A percentile compares a stretch with the other conserved stretches of the same genome.
These are phyloP conservation scores for Thecophora atra DNA, from an alignment of 2,888 invertebrate species.

Conservation along the genomic window DNA sequence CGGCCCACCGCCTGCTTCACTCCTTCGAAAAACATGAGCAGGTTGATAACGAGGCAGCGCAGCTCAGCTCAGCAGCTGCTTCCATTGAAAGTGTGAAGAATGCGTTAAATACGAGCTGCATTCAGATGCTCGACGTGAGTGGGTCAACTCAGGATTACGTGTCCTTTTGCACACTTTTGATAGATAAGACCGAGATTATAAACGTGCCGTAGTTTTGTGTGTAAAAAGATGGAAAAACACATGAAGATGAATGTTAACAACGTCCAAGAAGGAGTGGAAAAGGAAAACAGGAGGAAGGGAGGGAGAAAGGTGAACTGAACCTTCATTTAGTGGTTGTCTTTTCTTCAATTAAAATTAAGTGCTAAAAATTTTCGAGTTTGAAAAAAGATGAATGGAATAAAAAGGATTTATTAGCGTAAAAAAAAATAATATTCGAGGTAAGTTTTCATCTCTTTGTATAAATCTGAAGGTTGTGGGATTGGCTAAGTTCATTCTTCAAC, in stretches of 20 bases:
- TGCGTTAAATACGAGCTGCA: conserved; percentile 12
- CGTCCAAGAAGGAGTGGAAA: background rate
- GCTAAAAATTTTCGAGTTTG: no score
- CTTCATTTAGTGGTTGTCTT: background rate
- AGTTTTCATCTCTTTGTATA: no score
- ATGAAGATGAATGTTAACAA: no score
- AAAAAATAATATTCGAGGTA: no score
- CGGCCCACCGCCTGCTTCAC: background rate
- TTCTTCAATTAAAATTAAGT: no score
- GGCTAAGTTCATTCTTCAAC: no score
- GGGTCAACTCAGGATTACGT: conserved; percentile 24
- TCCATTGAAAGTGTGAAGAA: background rate
- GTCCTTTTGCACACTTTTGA: conserved; percentile 5
- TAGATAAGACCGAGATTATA: conserved; percentile 18
- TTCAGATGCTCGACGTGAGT: conserved; percentile 21
- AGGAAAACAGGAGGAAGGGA: background rate
- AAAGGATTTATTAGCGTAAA: no score
- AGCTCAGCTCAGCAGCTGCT: background rate
- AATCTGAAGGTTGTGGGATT: no score
- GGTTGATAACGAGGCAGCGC: no score
- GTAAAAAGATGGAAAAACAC: background rate
- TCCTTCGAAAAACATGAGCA: background rate
- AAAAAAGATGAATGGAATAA: no score
- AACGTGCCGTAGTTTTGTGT: conserved; percentile 1
- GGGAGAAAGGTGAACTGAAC: background rate